Percentiles rank a stretch among this genome's conserved stretches.
Conservation (phyloP, 2,888 invertebrate species). For the Megamerina dolium region DNA sequence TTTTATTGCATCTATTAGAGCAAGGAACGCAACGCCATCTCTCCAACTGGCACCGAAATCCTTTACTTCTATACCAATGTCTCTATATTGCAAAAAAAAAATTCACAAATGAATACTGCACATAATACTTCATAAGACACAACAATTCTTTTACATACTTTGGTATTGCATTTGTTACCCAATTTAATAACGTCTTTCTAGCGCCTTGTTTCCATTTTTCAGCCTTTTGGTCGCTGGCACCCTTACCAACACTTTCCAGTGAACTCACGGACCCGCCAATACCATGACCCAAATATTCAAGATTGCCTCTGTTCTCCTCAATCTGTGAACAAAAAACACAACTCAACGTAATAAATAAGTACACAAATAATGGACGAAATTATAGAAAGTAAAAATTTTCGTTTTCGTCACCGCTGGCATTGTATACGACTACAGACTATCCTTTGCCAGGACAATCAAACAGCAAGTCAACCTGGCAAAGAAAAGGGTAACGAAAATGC, state of each 20-base stretch:
- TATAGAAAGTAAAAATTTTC: too few relatives aligned
- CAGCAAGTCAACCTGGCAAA: too few relatives aligned
- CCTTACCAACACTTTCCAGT: constrained; percentile 67
- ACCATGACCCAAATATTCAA: constrained; percentile 77
- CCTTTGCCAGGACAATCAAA: too few relatives aligned
- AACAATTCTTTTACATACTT: constrained; percentile 54
- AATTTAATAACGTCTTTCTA: constrained; percentile 82
- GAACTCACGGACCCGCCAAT: constrained; percentile 75
- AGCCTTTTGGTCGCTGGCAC: constrained; percentile 54
- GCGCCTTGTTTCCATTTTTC: constrained; percentile 84
- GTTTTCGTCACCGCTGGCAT: too few relatives aligned
- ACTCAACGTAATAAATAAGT: neutral
- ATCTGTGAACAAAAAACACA: constrained; percentile 71
- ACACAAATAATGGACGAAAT: too few relatives aligned
- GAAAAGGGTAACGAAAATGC: too few relatives aligned
- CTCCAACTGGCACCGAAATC: constrained; percentile 96
- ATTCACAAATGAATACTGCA: neutral
- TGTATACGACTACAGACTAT: too few relatives aligned
- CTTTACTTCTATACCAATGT: constrained; percentile 78
- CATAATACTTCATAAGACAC: neutral
- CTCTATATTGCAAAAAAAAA: constrained; percentile 53
- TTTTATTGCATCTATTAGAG: constrained; percentile 90
- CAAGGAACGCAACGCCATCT: constrained; percentile 91
- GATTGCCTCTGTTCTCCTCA: constrained; percentile 86
- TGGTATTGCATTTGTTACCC: constrained; percentile 89